phyloP scores from a whole-genome alignment of 2,888 invertebrate species.

The Aphodius granarius region DNA sequence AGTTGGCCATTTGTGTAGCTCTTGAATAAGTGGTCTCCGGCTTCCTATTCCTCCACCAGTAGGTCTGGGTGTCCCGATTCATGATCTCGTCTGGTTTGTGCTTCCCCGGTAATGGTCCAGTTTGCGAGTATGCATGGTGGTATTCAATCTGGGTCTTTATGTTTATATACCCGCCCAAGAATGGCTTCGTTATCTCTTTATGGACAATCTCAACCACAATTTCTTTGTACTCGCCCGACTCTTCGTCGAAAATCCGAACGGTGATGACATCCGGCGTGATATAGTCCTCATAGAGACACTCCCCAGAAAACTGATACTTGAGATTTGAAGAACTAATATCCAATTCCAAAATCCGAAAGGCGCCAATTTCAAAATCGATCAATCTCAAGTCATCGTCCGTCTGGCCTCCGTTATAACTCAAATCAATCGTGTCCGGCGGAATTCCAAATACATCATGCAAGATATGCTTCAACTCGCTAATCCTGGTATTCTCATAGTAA shows the following conservation, averaged over 20 bases:
- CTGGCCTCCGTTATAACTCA: conserved; percentile 55
- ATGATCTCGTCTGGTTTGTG: conserved; percentile 57
- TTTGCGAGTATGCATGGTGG: conserved; percentile 83
- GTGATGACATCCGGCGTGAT: conserved; percentile 59
- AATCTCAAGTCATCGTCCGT: conserved; percentile 40
- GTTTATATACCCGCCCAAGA: conserved; percentile 80
- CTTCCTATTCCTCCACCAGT: conserved; percentile 56
- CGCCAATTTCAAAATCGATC: conserved; percentile 39
- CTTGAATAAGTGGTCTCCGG: conserved; percentile 60
- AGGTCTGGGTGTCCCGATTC: conserved; percentile 69
- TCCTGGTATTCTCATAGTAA: conserved; percentile 57
- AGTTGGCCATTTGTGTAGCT: conserved; percentile 64
- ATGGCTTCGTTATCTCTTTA: conserved; percentile 69
- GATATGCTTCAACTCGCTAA: conserved; percentile 64
- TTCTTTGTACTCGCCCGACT: conserved; percentile 52
- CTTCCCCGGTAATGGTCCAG: conserved; percentile 63
- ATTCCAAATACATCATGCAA: conserved; percentile 62
- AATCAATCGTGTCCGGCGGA: conserved; percentile 55
- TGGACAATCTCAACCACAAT: conserved; percentile 64
- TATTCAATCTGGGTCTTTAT: conserved; percentile 69
- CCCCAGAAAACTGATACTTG: conserved; percentile 42
- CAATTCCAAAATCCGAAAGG: conserved; percentile 41
- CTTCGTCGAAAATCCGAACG: conserved; percentile 55
- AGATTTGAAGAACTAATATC: conserved; percentile 39
- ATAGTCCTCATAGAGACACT: conserved; percentile 44